Percentiles rank a stretch among this genome's conserved stretches.
Evolutionary conservation across 1,140 invertebrate species (phyloP).

Genomic region (Drosophila kurseongensis): DNA sequence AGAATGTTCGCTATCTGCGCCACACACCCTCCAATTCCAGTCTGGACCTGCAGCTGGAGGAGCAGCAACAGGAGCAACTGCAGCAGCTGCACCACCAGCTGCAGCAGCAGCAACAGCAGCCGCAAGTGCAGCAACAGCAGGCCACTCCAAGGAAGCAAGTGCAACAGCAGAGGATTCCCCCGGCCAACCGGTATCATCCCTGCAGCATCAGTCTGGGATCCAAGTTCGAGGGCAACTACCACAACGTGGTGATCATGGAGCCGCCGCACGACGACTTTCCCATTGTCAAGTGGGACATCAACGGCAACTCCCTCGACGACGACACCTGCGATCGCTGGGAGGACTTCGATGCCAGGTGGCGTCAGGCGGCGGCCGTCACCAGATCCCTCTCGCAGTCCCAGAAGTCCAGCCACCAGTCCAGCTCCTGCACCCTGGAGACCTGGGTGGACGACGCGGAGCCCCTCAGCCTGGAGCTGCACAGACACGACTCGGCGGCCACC

Average conservation of each 20-base stretch:
- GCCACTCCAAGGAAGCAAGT: background rate
- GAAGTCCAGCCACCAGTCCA: conserved; percentile 78
- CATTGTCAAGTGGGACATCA: conserved; percentile 82
- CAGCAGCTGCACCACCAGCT: conserved; percentile 8
- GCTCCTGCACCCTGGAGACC: conserved; percentile 80
- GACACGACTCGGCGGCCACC: conserved; percentile 26
- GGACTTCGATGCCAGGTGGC: conserved; percentile 35
- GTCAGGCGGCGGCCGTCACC: conserved; percentile 29
- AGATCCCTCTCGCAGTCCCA: conserved; percentile 51
- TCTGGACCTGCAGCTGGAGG: conserved; percentile 52
- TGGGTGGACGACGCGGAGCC: conserved; percentile 77
- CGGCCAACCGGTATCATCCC: conserved; percentile 30
- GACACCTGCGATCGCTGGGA: conserved; percentile 59
- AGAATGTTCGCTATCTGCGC: conserved; percentile 74
- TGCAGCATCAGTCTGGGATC: conserved; percentile 72
- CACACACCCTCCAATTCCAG: conserved; percentile 80
- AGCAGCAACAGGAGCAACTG: conserved; percentile 15
- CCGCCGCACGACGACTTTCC: conserved; percentile 66
- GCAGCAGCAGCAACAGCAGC: conserved; percentile 16
- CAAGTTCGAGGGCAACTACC: conserved; percentile 69
- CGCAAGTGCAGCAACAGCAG: conserved; percentile 5
- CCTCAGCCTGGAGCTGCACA: conserved; percentile 54
- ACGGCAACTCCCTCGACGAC: conserved; percentile 79
- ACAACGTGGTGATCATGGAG: conserved; percentile 72
- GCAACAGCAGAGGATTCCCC: conserved; percentile 1